These are phyloP conservation scores for Drepana falcataria DNA, from an alignment of 2,888 invertebrate genomes.

Conservation along the genomic window DNA sequence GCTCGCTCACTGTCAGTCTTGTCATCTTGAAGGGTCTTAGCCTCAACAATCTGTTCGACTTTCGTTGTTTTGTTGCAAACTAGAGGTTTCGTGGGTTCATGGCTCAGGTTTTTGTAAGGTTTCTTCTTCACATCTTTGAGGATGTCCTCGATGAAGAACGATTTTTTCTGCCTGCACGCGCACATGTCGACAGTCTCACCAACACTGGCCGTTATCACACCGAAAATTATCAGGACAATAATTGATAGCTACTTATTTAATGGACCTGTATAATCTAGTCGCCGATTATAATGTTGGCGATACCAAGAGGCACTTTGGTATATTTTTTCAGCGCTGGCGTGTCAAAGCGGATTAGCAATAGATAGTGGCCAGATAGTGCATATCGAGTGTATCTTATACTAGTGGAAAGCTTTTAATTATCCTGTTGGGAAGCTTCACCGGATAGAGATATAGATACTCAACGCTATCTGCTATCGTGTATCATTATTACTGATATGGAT, in stretches of 20 bases:
- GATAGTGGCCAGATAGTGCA: constrained; percentile 22
- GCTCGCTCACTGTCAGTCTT: constrained; percentile 7
- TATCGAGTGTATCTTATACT: constrained; percentile 22
- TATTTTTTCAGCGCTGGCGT: constrained; percentile 5
- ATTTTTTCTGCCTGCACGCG: constrained; percentile 66
- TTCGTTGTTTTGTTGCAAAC: constrained; percentile 24
- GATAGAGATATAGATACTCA: neutral
- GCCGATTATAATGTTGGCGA: constrained; percentile 29
- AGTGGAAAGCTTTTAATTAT: constrained; percentile 34
- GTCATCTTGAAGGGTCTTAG: neutral
- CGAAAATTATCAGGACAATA: constrained; percentile 55
- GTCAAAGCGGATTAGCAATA: constrained; percentile 23
- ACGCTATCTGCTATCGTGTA: no score
- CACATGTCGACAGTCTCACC: constrained; percentile 55
- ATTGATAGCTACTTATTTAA: constrained; percentile 76
- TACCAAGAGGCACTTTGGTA: constrained; percentile 7
- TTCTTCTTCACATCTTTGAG: constrained; percentile 51
- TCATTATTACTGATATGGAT: no score
- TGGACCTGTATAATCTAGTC: constrained; percentile 62
- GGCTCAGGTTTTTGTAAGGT: constrained; percentile 43
- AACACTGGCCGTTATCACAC: constrained; percentile 61
- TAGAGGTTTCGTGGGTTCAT: constrained; percentile 44
- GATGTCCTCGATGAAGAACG: constrained; percentile 67
- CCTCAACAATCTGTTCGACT: constrained; percentile 3
- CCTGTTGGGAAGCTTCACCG: neutral